Conservation (phyloP, 92 coral and sea anemone species). For the Epizoanthus ramosus region DNA sequence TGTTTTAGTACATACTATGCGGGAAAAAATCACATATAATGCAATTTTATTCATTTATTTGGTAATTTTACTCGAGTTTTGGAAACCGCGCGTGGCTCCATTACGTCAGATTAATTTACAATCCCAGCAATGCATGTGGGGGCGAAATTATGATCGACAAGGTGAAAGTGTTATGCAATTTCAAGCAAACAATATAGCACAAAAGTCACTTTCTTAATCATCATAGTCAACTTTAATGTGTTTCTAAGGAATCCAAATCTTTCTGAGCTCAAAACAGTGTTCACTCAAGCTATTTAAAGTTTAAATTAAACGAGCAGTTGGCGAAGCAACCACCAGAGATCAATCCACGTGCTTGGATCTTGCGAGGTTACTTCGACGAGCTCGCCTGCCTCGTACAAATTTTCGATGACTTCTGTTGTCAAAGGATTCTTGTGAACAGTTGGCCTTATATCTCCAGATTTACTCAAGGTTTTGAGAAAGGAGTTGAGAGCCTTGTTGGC, state of each 20-base stretch:
- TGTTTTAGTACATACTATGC: no score
- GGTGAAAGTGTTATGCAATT: not conserved
- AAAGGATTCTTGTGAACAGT: no score
- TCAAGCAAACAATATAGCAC: not conserved
- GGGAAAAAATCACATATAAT: no score
- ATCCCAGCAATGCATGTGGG: constrained; percentile 17
- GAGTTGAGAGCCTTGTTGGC: constrained; percentile 7
- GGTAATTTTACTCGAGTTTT: no score
- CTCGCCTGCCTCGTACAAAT: constrained; percentile 45
- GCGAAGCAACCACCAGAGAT: constrained; percentile 10
- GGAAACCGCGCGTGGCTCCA: no score
- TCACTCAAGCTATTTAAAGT: constrained; percentile 21
- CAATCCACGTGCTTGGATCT: constrained; percentile 30
- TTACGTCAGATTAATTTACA: not conserved
- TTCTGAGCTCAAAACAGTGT: not conserved
- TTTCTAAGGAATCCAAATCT: constrained; percentile 1
- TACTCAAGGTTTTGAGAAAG: not conserved
- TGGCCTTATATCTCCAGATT: no score
- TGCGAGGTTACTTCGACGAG: constrained; percentile 40
- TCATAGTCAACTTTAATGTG: not conserved
- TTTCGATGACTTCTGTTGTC: constrained; percentile 21
- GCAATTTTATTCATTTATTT: no score
- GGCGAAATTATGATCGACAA: not conserved
- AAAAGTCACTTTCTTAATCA: not conserved
- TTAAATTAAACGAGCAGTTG: constrained; percentile 15